Evolutionary conservation across 64 coral and sea anemone species (phyloP).

Genomic region (Dendrophyllia cribrosa): DNA sequence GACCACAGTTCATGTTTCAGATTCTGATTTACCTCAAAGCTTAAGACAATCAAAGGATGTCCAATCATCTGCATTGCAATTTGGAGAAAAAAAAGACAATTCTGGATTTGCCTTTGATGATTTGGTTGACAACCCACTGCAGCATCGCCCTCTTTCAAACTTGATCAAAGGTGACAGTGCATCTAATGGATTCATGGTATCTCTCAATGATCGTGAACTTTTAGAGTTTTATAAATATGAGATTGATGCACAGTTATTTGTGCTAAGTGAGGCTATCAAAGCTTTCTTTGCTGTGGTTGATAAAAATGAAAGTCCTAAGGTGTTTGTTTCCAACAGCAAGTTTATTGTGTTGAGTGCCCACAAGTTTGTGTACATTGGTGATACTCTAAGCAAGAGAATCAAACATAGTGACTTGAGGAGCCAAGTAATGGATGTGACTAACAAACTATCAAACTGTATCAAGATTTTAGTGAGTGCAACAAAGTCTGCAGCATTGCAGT

Average conservation of each 20-base stretch:
- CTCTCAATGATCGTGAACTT: slow-evolving; percentile 88
- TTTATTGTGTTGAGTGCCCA: slow-evolving; percentile 99
- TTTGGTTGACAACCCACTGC: slow-evolving; percentile 21
- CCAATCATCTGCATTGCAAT: neutral
- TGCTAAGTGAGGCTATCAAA: slow-evolving; percentile 94
- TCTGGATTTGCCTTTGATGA: neutral
- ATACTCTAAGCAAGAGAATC: slow-evolving; percentile 80
- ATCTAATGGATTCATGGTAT: slow-evolving; percentile 77
- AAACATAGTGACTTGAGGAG: slow-evolving; percentile 51
- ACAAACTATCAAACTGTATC: slow-evolving; percentile 75
- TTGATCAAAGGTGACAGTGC: slow-evolving; percentile 17
- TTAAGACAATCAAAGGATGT: slow-evolving; percentile 33
- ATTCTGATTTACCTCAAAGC: slow-evolving; percentile 76
- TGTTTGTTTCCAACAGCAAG: slow-evolving; percentile 97
- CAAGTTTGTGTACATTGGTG: slow-evolving; percentile 97
- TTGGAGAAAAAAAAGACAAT: neutral
- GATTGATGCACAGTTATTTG: slow-evolving; percentile 95
- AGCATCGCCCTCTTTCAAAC: slow-evolving; percentile 17
- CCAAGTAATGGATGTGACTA: slow-evolving; percentile 67
- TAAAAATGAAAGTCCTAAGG: slow-evolving; percentile 81
- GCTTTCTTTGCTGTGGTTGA: slow-evolving; percentile 83
- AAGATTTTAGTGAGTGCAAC: slow-evolving; percentile 83
- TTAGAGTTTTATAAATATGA: slow-evolving; percentile 96
- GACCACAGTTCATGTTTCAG: slow-evolving; percentile 69
- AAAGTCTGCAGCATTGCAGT: slow-evolving; percentile 93